Percentiles rank a stretch among this genome's conserved stretches.
Conservation (phyloP, 2,797 vertebrate species). For the Trichosurus vulpecula region DNA sequence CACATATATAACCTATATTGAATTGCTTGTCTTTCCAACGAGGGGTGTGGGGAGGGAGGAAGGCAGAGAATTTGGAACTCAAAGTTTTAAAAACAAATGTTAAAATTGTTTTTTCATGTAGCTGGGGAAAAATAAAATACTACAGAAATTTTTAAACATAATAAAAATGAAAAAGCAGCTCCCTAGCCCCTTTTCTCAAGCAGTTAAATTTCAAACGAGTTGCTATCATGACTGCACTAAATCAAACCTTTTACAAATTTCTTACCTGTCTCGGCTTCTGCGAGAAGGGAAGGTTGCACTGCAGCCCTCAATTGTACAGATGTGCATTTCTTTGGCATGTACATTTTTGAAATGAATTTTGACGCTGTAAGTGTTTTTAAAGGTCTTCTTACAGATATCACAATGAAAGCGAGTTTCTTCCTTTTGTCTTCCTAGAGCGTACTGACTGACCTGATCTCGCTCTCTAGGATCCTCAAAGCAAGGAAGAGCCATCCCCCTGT, state of each 20-base stretch:
- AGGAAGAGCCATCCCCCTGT: slow-evolving; percentile 83
- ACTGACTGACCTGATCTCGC: slow-evolving; percentile 82
- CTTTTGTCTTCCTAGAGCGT: slow-evolving; percentile 78
- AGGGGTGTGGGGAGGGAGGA: no score
- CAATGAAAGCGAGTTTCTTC: slow-evolving; percentile 91
- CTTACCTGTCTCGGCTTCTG: slow-evolving; percentile 98
- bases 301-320: slow-evolving; percentile 95
- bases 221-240: neutral
- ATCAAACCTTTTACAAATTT: neutral
- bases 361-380: slow-evolving; percentile 95
- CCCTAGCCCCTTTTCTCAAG: neutral
- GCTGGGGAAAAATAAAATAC: no score
- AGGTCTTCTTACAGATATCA: slow-evolving; percentile 95
- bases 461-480: slow-evolving; percentile 85
- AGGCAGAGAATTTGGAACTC: no score
- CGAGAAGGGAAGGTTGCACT: slow-evolving; percentile 94
- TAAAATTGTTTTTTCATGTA: no score
- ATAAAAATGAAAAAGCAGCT: neutral
- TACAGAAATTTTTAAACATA: no score
- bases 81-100: no score
- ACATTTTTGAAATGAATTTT: slow-evolving; percentile 96
- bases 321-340: slow-evolving; percentile 94
- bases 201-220: neutral
- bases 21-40: no score
- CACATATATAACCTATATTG: no score